A percentile compares a stretch with the other conserved stretches of the same genome.
These are phyloP conservation scores for Parazoanthus darwini DNA, from an alignment of 92 coral and sea anemone genomes.

Conservation along the genomic window DNA sequence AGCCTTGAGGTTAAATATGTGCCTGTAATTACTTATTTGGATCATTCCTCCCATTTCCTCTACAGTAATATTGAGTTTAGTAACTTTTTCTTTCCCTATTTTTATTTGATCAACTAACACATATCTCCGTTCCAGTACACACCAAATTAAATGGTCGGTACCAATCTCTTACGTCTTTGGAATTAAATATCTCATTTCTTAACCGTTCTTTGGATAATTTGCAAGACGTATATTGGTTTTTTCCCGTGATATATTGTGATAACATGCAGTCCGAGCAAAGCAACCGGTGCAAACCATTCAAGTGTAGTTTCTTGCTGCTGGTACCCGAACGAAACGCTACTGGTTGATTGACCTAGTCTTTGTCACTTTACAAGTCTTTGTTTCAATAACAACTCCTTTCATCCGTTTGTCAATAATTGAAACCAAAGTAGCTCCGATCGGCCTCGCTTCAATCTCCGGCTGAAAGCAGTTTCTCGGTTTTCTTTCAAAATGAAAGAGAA, in stretches of 20 bases:
- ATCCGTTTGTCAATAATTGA: background rate
- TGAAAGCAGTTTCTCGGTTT: background rate
- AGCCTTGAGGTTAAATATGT: too few relatives aligned
- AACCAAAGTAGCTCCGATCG: background rate
- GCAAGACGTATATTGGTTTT: background rate
- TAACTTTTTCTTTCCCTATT: too few relatives aligned
- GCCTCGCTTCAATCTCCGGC: slow-evolving; percentile 4
- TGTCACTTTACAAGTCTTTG: background rate
- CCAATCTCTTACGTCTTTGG: too few relatives aligned
- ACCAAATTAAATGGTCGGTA: too few relatives aligned
- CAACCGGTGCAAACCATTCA: slow-evolving; percentile 9
- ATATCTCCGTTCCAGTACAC: background rate
- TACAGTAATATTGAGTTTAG: too few relatives aligned
- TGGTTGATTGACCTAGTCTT: background rate
- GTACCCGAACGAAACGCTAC: background rate
- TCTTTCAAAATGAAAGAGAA: slow-evolving; percentile 12
- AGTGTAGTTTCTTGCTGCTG: slow-evolving; percentile 1
- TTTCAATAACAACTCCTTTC: background rate
- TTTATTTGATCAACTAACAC: too few relatives aligned
- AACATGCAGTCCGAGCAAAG: background rate
- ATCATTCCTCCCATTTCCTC: too few relatives aligned
- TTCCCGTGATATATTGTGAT: background rate
- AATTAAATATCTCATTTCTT: too few relatives aligned
- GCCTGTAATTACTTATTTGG: too few relatives aligned
- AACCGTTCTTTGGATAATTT: too few relatives aligned